phyloP scores from a whole-genome alignment of 2,797 vertebrate species.

The Gastrophryne carolinensis region DNA sequence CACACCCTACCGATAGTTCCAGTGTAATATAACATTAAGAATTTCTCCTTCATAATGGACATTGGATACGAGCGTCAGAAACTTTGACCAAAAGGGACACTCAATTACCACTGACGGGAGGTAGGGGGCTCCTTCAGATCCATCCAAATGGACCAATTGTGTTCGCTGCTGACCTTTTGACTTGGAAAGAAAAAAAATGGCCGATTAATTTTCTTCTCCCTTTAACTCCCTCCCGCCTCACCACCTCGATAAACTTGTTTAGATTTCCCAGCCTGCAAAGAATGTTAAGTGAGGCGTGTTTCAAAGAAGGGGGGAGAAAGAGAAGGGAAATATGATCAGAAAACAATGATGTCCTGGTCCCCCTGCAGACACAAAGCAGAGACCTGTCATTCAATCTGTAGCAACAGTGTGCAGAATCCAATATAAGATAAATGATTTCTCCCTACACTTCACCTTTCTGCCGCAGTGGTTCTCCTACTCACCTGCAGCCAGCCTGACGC shows the following conservation, averaged over 20 bases:
- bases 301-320: slow-evolving; percentile 69
- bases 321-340: slow-evolving; percentile 55
- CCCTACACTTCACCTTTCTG: slow-evolving; percentile 69
- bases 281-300: slow-evolving; percentile 63
- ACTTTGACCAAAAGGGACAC: slow-evolving; percentile 70
- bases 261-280: slow-evolving; percentile 64
- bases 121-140: slow-evolving; percentile 72
- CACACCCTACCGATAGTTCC: slow-evolving; percentile 65
- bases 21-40: slow-evolving; percentile 72
- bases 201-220: slow-evolving; percentile 62
- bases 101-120: slow-evolving; percentile 72
- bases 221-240: slow-evolving; percentile 60
- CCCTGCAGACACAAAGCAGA: slow-evolving; percentile 61
- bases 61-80: slow-evolving; percentile 75
- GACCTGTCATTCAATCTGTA: slow-evolving; percentile 70
- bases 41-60: slow-evolving; percentile 73
- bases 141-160: slow-evolving; percentile 70
- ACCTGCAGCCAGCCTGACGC: slow-evolving; percentile 79
- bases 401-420: slow-evolving; percentile 76
- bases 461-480: slow-evolving; percentile 62
- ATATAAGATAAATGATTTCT: slow-evolving; percentile 75
- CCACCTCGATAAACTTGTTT: slow-evolving; percentile 69
- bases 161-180: slow-evolving; percentile 68
- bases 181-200: slow-evolving; percentile 70
- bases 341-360: slow-evolving; percentile 61